These are phyloP conservation scores for Netta rufina DNA, from an alignment of 2,797 vertebrate genomes.

Conservation along the genomic window DNA sequence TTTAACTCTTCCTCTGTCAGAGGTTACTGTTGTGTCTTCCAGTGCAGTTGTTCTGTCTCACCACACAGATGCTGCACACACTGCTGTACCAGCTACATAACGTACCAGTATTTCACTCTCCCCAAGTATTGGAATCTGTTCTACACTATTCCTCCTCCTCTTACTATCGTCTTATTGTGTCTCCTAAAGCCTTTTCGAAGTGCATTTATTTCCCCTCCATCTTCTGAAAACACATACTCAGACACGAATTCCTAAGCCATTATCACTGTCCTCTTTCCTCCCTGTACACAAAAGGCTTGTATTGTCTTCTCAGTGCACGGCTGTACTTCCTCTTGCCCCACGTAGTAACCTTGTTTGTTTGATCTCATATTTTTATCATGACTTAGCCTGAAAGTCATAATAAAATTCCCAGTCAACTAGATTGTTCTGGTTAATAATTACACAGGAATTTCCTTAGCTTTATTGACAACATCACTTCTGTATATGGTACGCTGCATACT, in stretches of 20 bases:
- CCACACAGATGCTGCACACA: neutral
- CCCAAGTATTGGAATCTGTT: neutral
- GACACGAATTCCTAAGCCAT: neutral
- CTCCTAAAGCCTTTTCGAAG: neutral
- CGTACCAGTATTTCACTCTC: neutral
- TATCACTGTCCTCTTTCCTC: neutral
- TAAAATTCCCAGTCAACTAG: neutral
- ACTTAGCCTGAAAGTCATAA: neutral
- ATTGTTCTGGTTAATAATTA: neutral
- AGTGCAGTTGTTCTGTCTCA: neutral
- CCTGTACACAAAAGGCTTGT: accelerated
- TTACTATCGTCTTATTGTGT: neutral
- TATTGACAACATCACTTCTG: neutral
- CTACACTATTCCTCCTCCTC: neutral
- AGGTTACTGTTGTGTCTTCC: neutral
- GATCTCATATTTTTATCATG: neutral
- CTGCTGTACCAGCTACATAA: too few relatives aligned
- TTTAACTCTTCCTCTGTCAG: neutral
- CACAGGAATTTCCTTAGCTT: neutral
- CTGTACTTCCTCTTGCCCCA: neutral
- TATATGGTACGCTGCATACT: neutral
- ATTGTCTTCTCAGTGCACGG: neutral
- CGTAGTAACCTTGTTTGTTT: neutral
- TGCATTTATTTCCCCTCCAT: neutral
- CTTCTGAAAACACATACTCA: neutral